Percentiles rank a stretch among this genome's conserved stretches.
Conservation (phyloP, 2,797 vertebrate genomes). For the Hoplostethus atlanticus region DNA sequence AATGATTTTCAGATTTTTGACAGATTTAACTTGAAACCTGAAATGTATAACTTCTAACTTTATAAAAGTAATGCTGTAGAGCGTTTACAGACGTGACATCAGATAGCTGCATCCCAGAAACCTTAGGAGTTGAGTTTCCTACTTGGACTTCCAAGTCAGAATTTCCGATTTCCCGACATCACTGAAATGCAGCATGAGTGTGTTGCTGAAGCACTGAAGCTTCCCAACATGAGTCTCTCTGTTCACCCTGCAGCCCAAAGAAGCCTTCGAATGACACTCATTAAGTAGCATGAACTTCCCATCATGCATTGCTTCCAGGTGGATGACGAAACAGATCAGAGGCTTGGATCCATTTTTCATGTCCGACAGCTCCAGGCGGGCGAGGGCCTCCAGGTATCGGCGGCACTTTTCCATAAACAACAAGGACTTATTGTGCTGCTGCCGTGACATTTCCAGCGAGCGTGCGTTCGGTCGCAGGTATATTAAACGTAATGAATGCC, state of each 20-base stretch:
- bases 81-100: no score
- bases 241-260: not conserved
- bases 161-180: no score
- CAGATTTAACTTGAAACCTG: no score
- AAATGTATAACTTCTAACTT: no score
- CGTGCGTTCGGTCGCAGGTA: conserved; percentile 24
- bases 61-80: no score
- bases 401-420: conserved; percentile 70
- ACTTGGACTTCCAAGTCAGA: no score
- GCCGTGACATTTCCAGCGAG: conserved; percentile 43
- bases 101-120: no score
- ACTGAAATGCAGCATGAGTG: no score
- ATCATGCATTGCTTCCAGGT: conserved; percentile 10
- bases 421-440: conserved; percentile 38
- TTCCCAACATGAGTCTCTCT: no score
- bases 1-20: no score
- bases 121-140: no score
- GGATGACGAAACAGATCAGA: conserved; percentile 66
- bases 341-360: conserved; percentile 61
- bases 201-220: no score
- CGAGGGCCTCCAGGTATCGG: conserved; percentile 40
- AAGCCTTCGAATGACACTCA: conserved; percentile 37
- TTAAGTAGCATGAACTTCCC: conserved; percentile 45
- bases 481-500: conserved; percentile 58
- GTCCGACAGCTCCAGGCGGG: conserved; percentile 55